A percentile compares a stretch with the other conserved stretches of the same genome.
phyloP scores from a whole-genome alignment of 2,113 vertebrate species.

The Pomatostomus ruficeps region DNA sequence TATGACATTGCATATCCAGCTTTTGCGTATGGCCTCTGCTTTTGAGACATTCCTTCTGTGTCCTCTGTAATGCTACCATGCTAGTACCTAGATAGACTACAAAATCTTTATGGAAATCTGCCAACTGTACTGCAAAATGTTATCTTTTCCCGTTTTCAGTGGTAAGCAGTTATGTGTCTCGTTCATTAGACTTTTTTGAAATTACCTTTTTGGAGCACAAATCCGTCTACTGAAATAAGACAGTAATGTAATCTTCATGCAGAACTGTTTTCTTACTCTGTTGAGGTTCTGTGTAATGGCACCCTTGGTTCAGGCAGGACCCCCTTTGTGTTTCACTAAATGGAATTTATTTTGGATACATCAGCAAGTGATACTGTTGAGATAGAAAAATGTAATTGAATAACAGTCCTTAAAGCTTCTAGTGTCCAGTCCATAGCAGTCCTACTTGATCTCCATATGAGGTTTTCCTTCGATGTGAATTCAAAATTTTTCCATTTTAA shows the following conservation, averaged over 20 bases:
- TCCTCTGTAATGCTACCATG: background rate
- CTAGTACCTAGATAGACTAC: background rate
- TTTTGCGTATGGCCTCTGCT: background rate
- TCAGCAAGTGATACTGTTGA: background rate
- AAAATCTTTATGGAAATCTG: background rate
- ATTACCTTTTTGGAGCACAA: background rate
- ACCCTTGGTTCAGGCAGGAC: background rate
- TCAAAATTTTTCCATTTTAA: background rate
- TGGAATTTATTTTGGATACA: background rate
- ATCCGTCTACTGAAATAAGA: background rate
- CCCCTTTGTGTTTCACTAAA: background rate
- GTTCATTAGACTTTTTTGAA: background rate
- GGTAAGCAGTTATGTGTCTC: background rate
- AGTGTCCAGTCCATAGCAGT: background rate
- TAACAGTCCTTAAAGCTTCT: background rate
- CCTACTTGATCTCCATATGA: background rate
- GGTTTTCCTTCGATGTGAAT: background rate
- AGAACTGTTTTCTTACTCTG: background rate
- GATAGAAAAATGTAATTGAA: background rate
- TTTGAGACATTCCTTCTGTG: background rate
- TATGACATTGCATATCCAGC: background rate
- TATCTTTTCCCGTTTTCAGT: background rate
- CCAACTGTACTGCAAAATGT: background rate
- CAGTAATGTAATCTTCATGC: background rate
- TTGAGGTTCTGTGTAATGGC: background rate